phyloP scores from a whole-genome alignment of 2,113 vertebrate species.

The Melanotaenia duboulayi region DNA sequence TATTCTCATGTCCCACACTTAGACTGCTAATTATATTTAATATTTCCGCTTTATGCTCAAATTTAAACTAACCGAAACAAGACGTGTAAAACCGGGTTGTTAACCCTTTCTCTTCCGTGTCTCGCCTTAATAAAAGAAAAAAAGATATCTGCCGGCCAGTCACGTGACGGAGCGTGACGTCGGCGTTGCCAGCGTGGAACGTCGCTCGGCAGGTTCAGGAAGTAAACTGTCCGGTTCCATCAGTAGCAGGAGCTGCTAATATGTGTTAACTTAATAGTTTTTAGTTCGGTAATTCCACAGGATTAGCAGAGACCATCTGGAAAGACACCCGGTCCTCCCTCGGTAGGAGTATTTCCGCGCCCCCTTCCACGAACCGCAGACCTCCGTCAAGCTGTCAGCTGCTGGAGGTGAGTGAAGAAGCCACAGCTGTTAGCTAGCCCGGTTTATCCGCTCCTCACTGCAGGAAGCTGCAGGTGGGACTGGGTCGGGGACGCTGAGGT shows the following conservation, averaged over 20 bases:
- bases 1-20: no score
- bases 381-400: not conserved
- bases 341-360: no score
- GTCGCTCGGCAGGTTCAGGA: constrained; percentile 56
- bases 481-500: no score
- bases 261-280: not conserved
- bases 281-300: not conserved
- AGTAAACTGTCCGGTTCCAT: constrained; percentile 51
- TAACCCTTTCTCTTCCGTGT: no score
- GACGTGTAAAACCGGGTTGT: no score
- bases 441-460: not conserved
- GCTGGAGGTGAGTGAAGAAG: not conserved
- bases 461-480: no score
- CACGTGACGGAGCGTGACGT: constrained; percentile 50
- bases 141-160: not conserved
- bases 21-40: no score
- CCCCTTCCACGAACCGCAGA: not conserved
- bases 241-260: not conserved
- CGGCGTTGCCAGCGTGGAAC: constrained; percentile 73
- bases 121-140: no score
- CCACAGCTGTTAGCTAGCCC: not conserved
- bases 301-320: not conserved
- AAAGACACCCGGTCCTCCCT: not conserved
- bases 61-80: no score
- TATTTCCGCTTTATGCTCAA: no score